These are phyloP conservation scores for Megalopta genalis DNA, from an alignment of 1,140 invertebrate genomes.

Conservation along the genomic window DNA sequence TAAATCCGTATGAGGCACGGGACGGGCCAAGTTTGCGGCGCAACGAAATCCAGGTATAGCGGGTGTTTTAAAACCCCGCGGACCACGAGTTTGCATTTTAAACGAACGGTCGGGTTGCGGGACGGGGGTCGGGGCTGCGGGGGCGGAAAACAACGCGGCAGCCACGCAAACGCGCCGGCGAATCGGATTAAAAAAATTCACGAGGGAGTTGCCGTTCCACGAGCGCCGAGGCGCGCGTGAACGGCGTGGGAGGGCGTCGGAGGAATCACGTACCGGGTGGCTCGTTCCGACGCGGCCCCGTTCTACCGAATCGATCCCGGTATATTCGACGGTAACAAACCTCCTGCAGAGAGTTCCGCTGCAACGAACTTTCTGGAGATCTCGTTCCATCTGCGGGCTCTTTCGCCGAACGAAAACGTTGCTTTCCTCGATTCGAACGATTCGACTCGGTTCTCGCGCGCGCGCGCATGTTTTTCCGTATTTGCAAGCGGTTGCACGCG, in stretches of 20 bases:
- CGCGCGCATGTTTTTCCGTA: too few relatives aligned
- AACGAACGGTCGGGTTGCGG: conserved; percentile 51
- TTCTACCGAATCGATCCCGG: background rate
- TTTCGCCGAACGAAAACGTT: too few relatives aligned
- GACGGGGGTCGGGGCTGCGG: background rate
- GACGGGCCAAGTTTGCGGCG: conserved; percentile 56
- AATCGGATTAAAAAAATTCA: conserved; percentile 71
- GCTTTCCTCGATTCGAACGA: too few relatives aligned
- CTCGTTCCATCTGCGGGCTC: too few relatives aligned
- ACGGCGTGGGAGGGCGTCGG: conserved; percentile 41
- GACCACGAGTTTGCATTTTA: conserved; percentile 67
- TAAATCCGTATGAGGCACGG: conserved; percentile 51
- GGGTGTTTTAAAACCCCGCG: conserved; percentile 60
- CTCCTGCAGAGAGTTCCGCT: too few relatives aligned
- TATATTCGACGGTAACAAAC: background rate
- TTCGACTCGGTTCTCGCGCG: too few relatives aligned
- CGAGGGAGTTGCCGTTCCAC: conserved; percentile 53
- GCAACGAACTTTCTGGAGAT: too few relatives aligned
- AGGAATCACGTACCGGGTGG: conserved; percentile 56
- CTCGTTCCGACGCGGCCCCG: conserved; percentile 3
- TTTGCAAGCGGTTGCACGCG: too few relatives aligned
- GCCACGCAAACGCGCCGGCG: conserved; percentile 55
- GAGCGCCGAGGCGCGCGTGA: conserved; percentile 43
- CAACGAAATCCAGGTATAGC: conserved; percentile 55
- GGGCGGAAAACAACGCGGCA: conserved; percentile 57